Conservation (phyloP, 1,140 invertebrate species). For the Anadara kagoshimensis region DNA sequence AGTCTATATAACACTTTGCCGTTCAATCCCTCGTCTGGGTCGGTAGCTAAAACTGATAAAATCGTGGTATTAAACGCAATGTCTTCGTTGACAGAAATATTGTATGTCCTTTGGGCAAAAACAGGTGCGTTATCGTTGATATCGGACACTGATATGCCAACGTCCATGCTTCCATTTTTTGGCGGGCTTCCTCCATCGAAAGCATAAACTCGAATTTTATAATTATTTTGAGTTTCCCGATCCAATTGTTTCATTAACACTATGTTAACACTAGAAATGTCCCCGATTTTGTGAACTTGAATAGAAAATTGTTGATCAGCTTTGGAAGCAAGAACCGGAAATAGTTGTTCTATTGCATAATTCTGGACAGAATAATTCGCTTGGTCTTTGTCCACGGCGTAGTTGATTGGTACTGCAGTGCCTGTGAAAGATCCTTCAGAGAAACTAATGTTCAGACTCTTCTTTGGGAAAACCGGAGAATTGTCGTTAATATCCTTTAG, state of each 20-base stretch:
- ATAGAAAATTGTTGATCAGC: slow-evolving; percentile 44
- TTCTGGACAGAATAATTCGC: slow-evolving; percentile 50
- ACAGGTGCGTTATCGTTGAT: slow-evolving; percentile 66
- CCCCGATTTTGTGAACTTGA: slow-evolving; percentile 48
- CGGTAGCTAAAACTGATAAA: slow-evolving; percentile 92
- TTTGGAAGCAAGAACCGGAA: neutral
- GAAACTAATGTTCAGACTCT: slow-evolving; percentile 31
- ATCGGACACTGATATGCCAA: slow-evolving; percentile 76
- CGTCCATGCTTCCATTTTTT: slow-evolving; percentile 28
- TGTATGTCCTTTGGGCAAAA: slow-evolving; percentile 77
- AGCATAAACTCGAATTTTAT: slow-evolving; percentile 79
- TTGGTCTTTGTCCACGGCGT: slow-evolving; percentile 56
- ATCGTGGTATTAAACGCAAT: slow-evolving; percentile 83
- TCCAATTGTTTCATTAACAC: slow-evolving; percentile 78
- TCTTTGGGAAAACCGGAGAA: slow-evolving; percentile 83
- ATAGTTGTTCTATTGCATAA: slow-evolving; percentile 46
- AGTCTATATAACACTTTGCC: slow-evolving; percentile 92
- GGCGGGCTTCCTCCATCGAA: slow-evolving; percentile 75
- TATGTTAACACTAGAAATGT: slow-evolving; percentile 45
- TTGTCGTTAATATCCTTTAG: slow-evolving; percentile 94
- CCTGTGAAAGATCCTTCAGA: slow-evolving; percentile 51
- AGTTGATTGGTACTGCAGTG: slow-evolving; percentile 43
- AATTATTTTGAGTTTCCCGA: slow-evolving; percentile 91
- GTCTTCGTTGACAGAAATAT: slow-evolving; percentile 84
- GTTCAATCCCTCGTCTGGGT: slow-evolving; percentile 96